phyloP scores from a whole-genome alignment of 92 coral and sea anemone species.

The Bergia sp. region DNA sequence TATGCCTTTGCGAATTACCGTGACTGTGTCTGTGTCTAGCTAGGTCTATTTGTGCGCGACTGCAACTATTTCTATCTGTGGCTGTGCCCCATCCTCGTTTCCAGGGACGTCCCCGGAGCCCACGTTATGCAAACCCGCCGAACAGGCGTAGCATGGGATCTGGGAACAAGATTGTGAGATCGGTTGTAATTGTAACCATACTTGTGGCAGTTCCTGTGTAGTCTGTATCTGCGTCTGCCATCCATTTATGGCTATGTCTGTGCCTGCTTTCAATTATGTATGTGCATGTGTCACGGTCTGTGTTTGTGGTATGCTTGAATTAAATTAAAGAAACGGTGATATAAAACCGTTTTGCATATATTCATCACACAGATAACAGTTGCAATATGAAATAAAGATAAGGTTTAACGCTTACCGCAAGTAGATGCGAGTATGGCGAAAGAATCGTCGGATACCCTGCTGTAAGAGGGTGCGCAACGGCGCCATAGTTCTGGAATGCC shows the following conservation, averaged over 20 bases:
- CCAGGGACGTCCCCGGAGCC: too few relatives aligned
- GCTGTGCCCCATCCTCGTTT: background rate
- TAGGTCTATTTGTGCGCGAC: background rate
- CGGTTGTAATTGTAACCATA: too few relatives aligned
- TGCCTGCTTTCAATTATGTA: too few relatives aligned
- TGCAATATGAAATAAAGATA: background rate
- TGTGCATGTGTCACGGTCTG: background rate
- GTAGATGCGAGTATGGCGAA: slow-evolving; percentile 33
- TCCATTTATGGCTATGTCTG: too few relatives aligned
- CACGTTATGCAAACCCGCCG: too few relatives aligned
- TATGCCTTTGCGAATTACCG: too few relatives aligned
- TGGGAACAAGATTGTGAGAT: too few relatives aligned
- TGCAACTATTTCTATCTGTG: background rate
- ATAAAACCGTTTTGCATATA: background rate
- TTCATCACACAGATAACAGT: background rate
- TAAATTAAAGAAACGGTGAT: too few relatives aligned
- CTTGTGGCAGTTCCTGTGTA: too few relatives aligned
- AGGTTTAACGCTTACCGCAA: background rate
- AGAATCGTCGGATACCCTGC: slow-evolving; percentile 28
- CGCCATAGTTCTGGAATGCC: slow-evolving; percentile 24
- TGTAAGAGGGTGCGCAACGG: slow-evolving; percentile 15
- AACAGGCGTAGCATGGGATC: too few relatives aligned
- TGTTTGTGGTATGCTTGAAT: background rate
- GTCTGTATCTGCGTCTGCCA: too few relatives aligned
- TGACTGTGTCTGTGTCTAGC: background rate